These are phyloP conservation scores for Herpailurus yagouaroundi DNA, from an alignment of 2,113 vertebrate genomes.

Conservation along the genomic window DNA sequence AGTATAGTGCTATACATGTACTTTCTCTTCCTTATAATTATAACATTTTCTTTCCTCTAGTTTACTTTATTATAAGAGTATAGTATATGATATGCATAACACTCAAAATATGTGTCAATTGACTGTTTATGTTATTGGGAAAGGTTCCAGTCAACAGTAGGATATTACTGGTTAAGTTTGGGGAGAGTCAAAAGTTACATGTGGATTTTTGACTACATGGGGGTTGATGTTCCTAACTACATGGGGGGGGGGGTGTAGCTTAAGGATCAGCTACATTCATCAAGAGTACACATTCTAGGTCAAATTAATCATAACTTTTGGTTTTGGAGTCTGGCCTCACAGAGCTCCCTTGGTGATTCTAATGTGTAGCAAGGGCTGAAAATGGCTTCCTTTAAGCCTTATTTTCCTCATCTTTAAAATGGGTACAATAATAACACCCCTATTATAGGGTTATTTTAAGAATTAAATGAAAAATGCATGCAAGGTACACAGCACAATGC, in stretches of 20 bases:
- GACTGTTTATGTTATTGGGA: background rate
- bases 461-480: slow-evolving; percentile 40
- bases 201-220: background rate
- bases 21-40: background rate
- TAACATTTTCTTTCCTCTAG: background rate
- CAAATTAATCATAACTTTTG: background rate
- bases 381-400: background rate
- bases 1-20: background rate
- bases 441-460: slow-evolving; percentile 35
- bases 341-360: background rate
- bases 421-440: background rate
- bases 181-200: background rate
- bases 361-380: background rate
- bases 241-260: background rate
- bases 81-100: background rate
- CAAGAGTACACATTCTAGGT: background rate
- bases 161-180: background rate
- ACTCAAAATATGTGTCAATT: background rate
- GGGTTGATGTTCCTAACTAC: background rate
- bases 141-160: background rate
- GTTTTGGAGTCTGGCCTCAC: background rate
- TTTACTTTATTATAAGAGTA: background rate
- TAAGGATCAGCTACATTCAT: background rate
- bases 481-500: background rate
- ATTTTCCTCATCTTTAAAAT: slow-evolving; percentile 46